phyloP scores from a whole-genome alignment of 1,140 invertebrate genomes.

The Hypsibius dujardini region DNA sequence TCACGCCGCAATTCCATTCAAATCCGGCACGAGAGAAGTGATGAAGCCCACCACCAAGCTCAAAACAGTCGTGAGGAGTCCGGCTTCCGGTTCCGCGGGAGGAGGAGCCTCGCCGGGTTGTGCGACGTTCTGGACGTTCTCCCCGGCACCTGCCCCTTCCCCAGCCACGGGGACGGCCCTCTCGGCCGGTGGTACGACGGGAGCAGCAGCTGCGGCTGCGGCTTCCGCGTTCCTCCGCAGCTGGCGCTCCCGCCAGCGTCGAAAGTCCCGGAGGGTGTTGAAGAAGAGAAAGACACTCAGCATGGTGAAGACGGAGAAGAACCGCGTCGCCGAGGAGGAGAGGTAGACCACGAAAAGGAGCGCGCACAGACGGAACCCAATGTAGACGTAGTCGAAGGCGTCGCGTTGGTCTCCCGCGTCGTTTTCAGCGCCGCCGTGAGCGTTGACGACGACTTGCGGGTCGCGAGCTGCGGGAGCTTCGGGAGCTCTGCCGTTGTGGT shows the following conservation, averaged over 20 bases:
- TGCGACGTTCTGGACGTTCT: neutral
- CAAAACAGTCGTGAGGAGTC: neutral
- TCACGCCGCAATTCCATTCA: neutral
- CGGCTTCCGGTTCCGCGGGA: neutral
- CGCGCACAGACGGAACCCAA: neutral
- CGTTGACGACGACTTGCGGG: neutral
- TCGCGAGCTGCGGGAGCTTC: neutral
- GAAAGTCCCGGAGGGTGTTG: slow-evolving; percentile 10
- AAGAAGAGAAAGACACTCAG: neutral
- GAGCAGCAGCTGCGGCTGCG: neutral
- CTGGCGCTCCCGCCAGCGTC: neutral
- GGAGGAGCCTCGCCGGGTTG: neutral
- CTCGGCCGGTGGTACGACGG: neutral
- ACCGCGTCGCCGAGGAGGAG: neutral
- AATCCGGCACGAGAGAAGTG: neutral
- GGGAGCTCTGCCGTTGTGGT: neutral
- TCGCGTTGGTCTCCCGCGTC: neutral
- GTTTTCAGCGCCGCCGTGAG: neutral
- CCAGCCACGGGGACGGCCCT: neutral
- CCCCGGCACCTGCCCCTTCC: neutral
- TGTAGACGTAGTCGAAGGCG: slow-evolving; percentile 5
- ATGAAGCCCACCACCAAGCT: neutral
- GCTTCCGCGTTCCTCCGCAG: neutral
- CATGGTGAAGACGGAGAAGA: slow-evolving; percentile 13
- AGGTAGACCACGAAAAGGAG: neutral